phyloP scores from a whole-genome alignment of 2,797 vertebrate species.

The Rhabdomys pumilio region DNA sequence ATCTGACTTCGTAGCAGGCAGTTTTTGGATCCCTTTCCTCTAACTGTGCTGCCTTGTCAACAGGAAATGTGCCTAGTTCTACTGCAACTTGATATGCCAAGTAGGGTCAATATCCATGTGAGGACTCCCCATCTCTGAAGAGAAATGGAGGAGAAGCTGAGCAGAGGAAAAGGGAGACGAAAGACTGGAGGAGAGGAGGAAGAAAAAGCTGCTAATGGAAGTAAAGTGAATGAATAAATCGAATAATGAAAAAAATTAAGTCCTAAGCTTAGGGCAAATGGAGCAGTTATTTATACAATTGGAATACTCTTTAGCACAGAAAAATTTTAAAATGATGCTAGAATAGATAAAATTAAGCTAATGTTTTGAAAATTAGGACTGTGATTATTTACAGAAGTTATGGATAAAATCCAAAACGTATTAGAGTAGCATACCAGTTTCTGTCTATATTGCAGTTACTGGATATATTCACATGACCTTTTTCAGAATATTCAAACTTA shows the following conservation, averaged over 20 bases:
- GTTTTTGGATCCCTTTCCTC: no score
- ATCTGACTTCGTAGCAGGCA: no score
- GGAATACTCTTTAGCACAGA: neutral
- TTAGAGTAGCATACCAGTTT: neutral
- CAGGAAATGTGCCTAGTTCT: no score
- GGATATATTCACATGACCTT: neutral
- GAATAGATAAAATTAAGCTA: neutral
- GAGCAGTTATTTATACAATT: neutral
- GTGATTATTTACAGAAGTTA: neutral
- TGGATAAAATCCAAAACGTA: neutral
- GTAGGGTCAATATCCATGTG: no score
- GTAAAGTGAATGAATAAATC: no score
- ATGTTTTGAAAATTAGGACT: neutral
- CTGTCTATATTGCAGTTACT: neutral
- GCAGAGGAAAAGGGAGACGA: no score
- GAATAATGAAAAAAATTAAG: neutral
- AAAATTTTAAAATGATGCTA: neutral
- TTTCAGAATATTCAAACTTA: neutral
- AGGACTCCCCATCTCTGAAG: no score
- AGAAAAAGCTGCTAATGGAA: no score
- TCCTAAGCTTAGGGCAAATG: neutral
- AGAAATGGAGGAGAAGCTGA: no score
- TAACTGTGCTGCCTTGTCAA: no score
- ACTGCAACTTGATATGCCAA: no score
- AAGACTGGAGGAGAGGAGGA: no score